Evolutionary conservation across 2,888 invertebrate genomes (phyloP).

Genomic region (Chymomyza fuscimana): DNA sequence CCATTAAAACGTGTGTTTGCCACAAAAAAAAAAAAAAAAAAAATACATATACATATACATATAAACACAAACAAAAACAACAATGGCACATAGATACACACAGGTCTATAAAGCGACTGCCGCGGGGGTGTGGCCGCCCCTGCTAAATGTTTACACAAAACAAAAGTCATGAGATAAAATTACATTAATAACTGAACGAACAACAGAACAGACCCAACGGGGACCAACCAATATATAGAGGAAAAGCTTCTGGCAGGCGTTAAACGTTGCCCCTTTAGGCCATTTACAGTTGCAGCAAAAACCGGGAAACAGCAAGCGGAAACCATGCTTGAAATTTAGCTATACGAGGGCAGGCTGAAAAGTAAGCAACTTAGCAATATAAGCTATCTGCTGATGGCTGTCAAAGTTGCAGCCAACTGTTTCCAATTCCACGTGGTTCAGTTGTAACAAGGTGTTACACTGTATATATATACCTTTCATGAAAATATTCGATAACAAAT

Average conservation of each 20-base stretch:
- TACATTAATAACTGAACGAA: conserved; percentile 65
- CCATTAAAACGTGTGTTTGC: conserved; percentile 64
- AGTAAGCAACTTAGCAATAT: background rate
- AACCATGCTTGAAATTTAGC: background rate
- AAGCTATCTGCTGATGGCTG: background rate
- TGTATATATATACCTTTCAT: too few relatives aligned
- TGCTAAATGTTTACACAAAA: conserved; percentile 57
- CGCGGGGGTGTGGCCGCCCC: conserved; percentile 31
- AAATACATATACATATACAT: conserved; percentile 6
- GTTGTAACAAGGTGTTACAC: too few relatives aligned
- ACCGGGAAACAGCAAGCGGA: too few relatives aligned
- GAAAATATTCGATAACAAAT: too few relatives aligned
- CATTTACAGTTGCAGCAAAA: conserved; percentile 33
- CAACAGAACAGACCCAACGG: background rate
- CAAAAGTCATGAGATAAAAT: conserved; percentile 73
- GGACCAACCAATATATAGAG: background rate
- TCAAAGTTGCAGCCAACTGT: too few relatives aligned
- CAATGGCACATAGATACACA: conserved; percentile 31
- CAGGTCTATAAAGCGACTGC: conserved; percentile 25
- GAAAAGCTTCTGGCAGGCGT: conserved; percentile 19
- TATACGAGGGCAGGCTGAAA: background rate
- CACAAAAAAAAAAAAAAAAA: conserved; percentile 27
- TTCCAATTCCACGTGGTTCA: too few relatives aligned
- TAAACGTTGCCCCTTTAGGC: conserved; percentile 65
- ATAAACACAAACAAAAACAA: conserved; percentile 25